Percentiles rank a stretch among this genome's conserved stretches.
Conservation (phyloP, 1,140 invertebrate species). For the Neodiprion virginianus region DNA sequence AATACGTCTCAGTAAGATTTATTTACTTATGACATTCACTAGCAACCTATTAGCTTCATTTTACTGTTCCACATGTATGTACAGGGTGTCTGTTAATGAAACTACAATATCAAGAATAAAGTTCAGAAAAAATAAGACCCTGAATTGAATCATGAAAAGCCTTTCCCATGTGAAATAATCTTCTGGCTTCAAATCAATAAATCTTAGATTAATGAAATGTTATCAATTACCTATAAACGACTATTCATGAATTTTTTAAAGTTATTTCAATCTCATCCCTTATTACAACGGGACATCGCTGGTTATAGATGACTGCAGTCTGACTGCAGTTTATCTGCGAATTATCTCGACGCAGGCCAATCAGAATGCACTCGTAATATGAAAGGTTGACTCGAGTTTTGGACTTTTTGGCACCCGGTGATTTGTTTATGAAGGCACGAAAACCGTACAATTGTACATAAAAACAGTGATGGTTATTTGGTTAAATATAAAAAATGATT, state of each 20-base stretch:
- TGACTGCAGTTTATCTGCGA: neutral
- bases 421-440: constrained; percentile 10
- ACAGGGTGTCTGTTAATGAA: no score
- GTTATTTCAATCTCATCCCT: neutral
- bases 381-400: neutral
- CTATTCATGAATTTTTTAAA: neutral
- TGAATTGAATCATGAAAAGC: no score
- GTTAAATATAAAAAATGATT: constrained; percentile 61
- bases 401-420: constrained; percentile 1
- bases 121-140: no score
- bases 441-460: neutral
- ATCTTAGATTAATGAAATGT: no score
- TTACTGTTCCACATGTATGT: no score
- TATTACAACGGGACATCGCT: neutral
- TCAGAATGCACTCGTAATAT: neutral
- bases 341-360: neutral
- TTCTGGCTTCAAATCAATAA: no score
- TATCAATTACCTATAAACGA: neutral
- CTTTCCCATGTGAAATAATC: no score
- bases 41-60: no score
- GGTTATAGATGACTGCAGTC: neutral
- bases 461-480: neutral
- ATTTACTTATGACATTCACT: no score
- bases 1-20: no score
- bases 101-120: no score